Base-by-base conservation (phyloP, 2,888 invertebrate genomes). In the Patella ulyssiponensis region DNA sequence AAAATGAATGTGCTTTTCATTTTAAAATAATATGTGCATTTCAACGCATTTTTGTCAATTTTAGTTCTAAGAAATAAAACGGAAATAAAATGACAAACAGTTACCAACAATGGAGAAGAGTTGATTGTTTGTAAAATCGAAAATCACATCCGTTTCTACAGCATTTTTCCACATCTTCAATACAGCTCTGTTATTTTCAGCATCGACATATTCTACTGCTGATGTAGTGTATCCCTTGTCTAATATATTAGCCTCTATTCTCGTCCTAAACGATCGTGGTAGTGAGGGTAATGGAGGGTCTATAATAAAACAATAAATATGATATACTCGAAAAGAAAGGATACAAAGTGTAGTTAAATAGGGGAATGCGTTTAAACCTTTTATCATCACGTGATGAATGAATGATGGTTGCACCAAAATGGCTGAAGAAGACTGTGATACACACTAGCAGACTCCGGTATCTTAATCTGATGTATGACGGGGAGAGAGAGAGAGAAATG, bases 241-340 rank as follows among this genome's bases (percentile, higher is more conserved):
- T 2, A 82, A 69, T 15, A 85, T 77, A 69, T 84, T 86, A 1
- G 82, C 85, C 75, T 87, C 87, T 5, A 86, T 78, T 11, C 82
- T 76, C 12, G 82, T 80, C 73, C 82, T 81, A 77, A 84, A 87
- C 12, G 79, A 73, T 44, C 23, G 27, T 3, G 85, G 83, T 2
- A 86, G 73, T 12, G 64, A 54, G 2, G 86, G 86, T 23, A 86
- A 72, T 7, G 81, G 80, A 1, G 86, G 86, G 58, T 72, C 81
- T 81, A n/a, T 20, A 75, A 52, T 7, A 7, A 54, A 33, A 9
- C 64, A 20, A 52, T 33, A 12, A 44, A 71, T 51, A 44, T 71
- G 71, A 27, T 27, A 27, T 27, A 27, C 3, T 3, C 27, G 27
- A 27, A 27, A 27, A 27, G 27, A 27, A 27, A 27, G 27, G 27